Evolutionary conservation across 2,888 invertebrate species (phyloP).

Genomic region (Rhogogaster chlorosoma): DNA sequence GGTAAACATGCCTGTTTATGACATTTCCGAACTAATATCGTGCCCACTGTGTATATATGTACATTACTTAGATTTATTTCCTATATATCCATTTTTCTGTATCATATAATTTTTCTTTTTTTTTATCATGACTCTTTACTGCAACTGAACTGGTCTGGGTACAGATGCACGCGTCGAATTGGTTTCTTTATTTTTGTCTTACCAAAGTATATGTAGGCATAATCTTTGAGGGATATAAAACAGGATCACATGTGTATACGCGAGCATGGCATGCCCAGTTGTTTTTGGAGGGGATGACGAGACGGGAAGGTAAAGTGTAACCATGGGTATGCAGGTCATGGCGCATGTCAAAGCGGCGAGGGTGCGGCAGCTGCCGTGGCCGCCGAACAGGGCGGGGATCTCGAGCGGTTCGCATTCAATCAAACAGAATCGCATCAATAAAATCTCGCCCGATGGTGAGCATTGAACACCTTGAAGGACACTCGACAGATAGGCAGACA

Average conservation of each 20-base stretch:
- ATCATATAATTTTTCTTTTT: not conserved
- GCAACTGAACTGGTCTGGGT: not conserved
- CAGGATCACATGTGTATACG: constrained; percentile 21
- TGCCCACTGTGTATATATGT: not conserved
- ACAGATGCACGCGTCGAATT: not conserved
- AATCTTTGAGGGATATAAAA: not conserved
- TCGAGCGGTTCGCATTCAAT: constrained; percentile 48
- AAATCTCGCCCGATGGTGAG: constrained; percentile 28
- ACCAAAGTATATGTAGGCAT: not conserved
- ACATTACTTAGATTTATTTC: not conserved
- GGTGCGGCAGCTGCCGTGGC: constrained; percentile 70
- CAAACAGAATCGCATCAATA: constrained; percentile 43
- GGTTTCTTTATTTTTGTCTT: no score
- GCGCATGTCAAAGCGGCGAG: constrained; percentile 72
- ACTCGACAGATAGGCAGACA: not conserved
- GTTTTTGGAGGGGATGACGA: constrained; percentile 2
- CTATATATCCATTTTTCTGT: not conserved
- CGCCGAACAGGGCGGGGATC: constrained; percentile 61
- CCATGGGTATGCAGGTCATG: constrained; percentile 69
- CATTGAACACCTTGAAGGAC: not conserved
- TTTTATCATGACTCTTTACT: not conserved
- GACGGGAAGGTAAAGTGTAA: constrained; percentile 46
- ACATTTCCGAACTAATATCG: not conserved
- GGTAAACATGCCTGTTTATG: not conserved
- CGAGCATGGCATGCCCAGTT: constrained; percentile 12